A percentile compares a stretch with the other conserved stretches of the same genome.
phyloP scores from a whole-genome alignment of 2,888 invertebrate genomes.

The Girardia tigrina region DNA sequence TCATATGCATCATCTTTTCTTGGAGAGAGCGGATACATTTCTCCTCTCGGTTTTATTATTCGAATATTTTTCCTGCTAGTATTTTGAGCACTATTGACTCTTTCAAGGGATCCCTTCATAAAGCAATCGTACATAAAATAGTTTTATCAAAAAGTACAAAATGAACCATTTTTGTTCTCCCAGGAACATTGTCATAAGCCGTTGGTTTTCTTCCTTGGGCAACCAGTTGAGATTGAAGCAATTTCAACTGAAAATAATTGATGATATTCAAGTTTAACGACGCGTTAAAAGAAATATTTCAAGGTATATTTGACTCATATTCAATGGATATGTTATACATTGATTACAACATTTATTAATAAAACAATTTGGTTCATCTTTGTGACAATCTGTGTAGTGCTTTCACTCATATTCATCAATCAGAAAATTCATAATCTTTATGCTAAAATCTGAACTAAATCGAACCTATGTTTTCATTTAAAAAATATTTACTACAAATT shows the following conservation, averaged over 20 bases:
- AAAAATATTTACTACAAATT: too few species aligned
- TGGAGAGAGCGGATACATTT: background rate
- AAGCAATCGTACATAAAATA: background rate
- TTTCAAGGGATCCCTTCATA: background rate
- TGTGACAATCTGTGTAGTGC: too few species aligned
- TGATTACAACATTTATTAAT: too few species aligned
- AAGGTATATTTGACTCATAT: too few species aligned
- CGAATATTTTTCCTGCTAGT: background rate
- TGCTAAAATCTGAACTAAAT: too few species aligned
- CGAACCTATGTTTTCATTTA: too few species aligned
- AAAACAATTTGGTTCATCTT: too few species aligned
- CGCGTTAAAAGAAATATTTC: too few species aligned
- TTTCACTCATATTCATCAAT: too few species aligned
- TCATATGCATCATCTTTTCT: background rate
- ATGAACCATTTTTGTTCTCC: background rate
- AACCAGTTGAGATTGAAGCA: background rate
- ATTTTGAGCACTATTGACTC: background rate
- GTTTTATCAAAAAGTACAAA: background rate
- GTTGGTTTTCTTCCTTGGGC: background rate
- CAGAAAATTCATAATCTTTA: too few species aligned
- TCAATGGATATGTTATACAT: too few species aligned
- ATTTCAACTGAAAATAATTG: background rate
- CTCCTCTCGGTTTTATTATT: slow-evolving; percentile 8
- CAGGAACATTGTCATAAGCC: slow-evolving; percentile 11
- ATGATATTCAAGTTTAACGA: too few species aligned